These are phyloP conservation scores for Siphonodentalium dalli DNA, from an alignment of 2,888 invertebrate species.

Conservation along the genomic window DNA sequence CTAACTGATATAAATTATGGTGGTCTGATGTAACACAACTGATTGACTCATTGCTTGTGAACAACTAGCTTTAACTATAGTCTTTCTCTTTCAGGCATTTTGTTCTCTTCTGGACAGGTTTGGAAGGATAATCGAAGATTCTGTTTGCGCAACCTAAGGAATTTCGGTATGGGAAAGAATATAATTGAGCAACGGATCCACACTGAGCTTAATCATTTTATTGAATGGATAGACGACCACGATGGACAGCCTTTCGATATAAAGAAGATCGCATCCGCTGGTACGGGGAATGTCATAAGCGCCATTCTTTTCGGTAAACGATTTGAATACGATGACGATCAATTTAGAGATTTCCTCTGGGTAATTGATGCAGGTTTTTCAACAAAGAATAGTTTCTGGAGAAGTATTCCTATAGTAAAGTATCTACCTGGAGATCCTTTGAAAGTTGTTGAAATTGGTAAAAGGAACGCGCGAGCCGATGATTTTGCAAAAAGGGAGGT, in stretches of 20 bases:
- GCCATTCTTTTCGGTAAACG: slow-evolving; percentile 8
- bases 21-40: too few relatives aligned
- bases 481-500: not conserved
- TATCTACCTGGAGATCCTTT: slow-evolving; percentile 14
- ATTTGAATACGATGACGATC: slow-evolving; percentile 7
- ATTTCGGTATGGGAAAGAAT: slow-evolving; percentile 11
- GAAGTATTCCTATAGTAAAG: slow-evolving; percentile 4
- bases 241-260: slow-evolving; percentile 6
- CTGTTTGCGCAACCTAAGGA: too few relatives aligned
- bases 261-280: not conserved
- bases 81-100: too few relatives aligned
- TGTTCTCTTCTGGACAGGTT: slow-evolving; percentile 1
- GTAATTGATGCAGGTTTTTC: not conserved
- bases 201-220: slow-evolving; percentile 2
- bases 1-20: too few relatives aligned
- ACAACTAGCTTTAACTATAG: too few relatives aligned
- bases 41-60: too few relatives aligned
- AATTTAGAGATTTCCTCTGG: not conserved
- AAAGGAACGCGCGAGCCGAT: not conserved
- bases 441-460: not conserved
- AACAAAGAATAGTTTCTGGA: not conserved
- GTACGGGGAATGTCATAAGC: slow-evolving; percentile 6
- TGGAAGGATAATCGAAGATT: too few relatives aligned
- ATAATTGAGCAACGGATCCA: slow-evolving; percentile 9
- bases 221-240: not conserved